Base-by-base conservation (phyloP, 2,888 invertebrate species). In the Drosophila cracens region DNA sequence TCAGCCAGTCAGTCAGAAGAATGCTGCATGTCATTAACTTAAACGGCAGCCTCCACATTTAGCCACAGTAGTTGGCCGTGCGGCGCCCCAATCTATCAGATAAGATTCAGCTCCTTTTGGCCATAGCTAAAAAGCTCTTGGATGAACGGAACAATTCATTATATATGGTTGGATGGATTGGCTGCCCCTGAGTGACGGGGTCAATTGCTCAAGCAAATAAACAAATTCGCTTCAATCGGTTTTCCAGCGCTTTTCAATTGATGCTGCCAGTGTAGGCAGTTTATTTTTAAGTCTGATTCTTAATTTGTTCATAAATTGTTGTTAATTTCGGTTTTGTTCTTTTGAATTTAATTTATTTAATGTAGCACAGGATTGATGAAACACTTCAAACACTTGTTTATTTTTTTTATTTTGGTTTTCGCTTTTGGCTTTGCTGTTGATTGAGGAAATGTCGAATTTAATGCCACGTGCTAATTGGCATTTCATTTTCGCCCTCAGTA, bases 141-240 rank as follows among this genome's bases (percentile, higher is more conserved):
- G 36, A n/a, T 34, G 40, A 75, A 76, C 90, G 87, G 90, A 90
- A 83, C 86, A 76, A 90, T 90, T 86, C 81, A 90, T 86, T 86
- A 86, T 38, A 33, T 8, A 33, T 80, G 65, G 52, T 56, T 81
- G 70, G 88, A 85, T 89, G 73, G 71, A 85, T 89, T 72, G 86
- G 72, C 76, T 59, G 77, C 73, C 75, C 71, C 71, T 67, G 76
- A 89, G 70, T 89, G 90, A 89, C 86, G 86, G 71, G 63, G 66
- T 82, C 86, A 83, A 89, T 90, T 85, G 90, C 87, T 90, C 83
- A 86, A 86, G 87, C 89, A 86, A 86, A 86, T 88, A 86, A 90
- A 90, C 85, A 86, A 85, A 85, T 70, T 74, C 59, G 63, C 62
- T 62, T 79, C 79, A 81, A 82, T 79, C 70, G 76, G 53, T 79